Base-by-base conservation (phyloP, 2,113 vertebrate genomes). In the Chaetops frenatus region DNA sequence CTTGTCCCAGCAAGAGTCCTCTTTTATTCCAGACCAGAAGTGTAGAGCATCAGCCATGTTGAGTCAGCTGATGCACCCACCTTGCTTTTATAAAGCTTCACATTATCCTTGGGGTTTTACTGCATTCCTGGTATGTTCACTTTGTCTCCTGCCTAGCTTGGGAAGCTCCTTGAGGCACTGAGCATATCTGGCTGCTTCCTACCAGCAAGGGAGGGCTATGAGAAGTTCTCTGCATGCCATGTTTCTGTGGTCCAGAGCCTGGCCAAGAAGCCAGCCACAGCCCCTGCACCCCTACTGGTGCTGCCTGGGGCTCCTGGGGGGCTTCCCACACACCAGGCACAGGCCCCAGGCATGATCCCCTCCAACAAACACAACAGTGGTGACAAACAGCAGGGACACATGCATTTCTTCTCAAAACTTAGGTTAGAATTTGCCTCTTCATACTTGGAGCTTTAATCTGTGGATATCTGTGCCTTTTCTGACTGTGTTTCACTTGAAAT, bases 321-420 rank as follows among this genome's bases (percentile, higher is more conserved):
- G 6, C 42, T 88, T 80, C 12, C 47, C 40, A 77, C 36, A 29
- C 15, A 10, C 0, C 2, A 19, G 38, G 38, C 38, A 9, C 38
- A 66, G 53, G 19, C 7, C 28, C 24, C 5, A 1, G 3, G 3
- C 8, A 23, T 1, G 2, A 23, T 40, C n/a, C 2, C 2, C 20
- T 45, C 23, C 33, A 23, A 48, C 29, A 67, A 74, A 78, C 28
- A 69, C 20, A 81, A 6, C 54, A 61, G n/a, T 0, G 2, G 18
- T n/a, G 38, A 33, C 38, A 53, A 78, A 54, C 13, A 87, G 65
- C 47, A 90, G 33, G 0, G 1, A 33, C 9, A 61, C 77, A 17
- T 16, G 9, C 15, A 20, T 57, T 89, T 64, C 58, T 73, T 81
- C 28, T 71, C 54, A 35, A 88, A 69, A 81, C 17, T 48, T 86